phyloP scores from a whole-genome alignment of 2,113 vertebrate genomes.

The Spea bombifrons region DNA sequence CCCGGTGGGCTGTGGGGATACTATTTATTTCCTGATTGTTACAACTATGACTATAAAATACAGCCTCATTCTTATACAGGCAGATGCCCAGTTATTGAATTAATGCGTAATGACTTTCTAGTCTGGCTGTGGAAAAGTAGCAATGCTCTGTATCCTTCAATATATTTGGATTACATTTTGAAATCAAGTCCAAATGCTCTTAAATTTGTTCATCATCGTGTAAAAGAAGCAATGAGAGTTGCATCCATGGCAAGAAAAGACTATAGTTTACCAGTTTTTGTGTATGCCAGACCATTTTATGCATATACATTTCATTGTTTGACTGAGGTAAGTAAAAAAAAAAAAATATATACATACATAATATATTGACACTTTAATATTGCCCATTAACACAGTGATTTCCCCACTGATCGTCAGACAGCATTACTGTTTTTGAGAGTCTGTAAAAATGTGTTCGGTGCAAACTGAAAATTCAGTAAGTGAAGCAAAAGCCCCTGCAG shows the following conservation, averaged over 20 bases:
- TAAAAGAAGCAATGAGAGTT: conserved; percentile 85
- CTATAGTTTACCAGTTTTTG: conserved; percentile 78
- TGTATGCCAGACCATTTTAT: conserved; percentile 89
- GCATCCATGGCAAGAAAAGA: conserved; percentile 74
- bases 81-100: conserved; percentile 79
- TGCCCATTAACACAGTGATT: too few relatives aligned
- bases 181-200: conserved; percentile 78
- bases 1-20: conserved; percentile 82
- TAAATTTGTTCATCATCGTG: conserved; percentile 84
- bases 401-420: too few relatives aligned
- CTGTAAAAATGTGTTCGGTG: too few relatives aligned
- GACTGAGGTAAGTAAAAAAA: conserved; percentile 72
- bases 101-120: conserved; percentile 77
- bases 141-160: conserved; percentile 80
- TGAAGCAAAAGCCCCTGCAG: too few relatives aligned
- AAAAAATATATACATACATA: not conserved
- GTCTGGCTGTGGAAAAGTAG: conserved; percentile 87
- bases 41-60: conserved; percentile 86
- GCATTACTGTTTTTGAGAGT: too few relatives aligned
- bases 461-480: too few relatives aligned
- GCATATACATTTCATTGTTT: conserved; percentile 78
- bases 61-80: conserved; percentile 76
- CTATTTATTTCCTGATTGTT: conserved; percentile 89
- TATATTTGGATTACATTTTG: conserved; percentile 81
- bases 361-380: too few relatives aligned